These are phyloP conservation scores for Marmota flaviventris DNA, from an alignment of 2,113 vertebrate species.

Conservation along the genomic window DNA sequence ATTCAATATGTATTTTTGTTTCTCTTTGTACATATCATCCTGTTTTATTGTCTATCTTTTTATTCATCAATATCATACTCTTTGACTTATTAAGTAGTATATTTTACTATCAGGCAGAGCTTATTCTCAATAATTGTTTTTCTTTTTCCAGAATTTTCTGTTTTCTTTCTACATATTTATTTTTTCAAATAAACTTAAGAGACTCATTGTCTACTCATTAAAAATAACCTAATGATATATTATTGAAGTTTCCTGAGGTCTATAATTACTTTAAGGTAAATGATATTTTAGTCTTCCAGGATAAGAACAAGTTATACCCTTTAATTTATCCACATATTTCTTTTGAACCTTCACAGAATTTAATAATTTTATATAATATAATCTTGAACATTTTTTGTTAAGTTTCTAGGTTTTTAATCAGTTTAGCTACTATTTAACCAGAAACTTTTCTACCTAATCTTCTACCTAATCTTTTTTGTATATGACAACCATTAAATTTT, in stretches of 20 bases:
- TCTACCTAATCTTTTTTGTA: background rate
- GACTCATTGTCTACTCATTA: background rate
- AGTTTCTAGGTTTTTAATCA: slow-evolving; percentile 42
- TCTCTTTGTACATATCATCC: background rate
- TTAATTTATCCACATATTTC: slow-evolving; percentile 28
- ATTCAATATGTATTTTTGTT: background rate
- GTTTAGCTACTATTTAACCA: slow-evolving; percentile 24
- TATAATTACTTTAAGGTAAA: background rate
- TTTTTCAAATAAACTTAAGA: background rate
- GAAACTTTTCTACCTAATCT: background rate
- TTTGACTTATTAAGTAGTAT: background rate
- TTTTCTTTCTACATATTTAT: background rate
- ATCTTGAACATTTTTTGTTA: background rate
- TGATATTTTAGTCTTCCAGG: slow-evolving; percentile 38
- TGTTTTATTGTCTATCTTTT: background rate
- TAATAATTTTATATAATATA: slow-evolving; percentile 9
- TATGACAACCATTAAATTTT: background rate
- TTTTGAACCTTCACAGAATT: background rate
- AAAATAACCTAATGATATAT: background rate
- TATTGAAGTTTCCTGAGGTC: slow-evolving; percentile 1
- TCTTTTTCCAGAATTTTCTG: background rate
- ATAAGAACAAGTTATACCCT: background rate
- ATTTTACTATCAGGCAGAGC: background rate
- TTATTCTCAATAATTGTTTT: background rate
- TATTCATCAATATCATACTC: background rate